These are phyloP conservation scores for Pteronura brasiliensis DNA, from an alignment of 2,113 vertebrate genomes.

Conservation along the genomic window DNA sequence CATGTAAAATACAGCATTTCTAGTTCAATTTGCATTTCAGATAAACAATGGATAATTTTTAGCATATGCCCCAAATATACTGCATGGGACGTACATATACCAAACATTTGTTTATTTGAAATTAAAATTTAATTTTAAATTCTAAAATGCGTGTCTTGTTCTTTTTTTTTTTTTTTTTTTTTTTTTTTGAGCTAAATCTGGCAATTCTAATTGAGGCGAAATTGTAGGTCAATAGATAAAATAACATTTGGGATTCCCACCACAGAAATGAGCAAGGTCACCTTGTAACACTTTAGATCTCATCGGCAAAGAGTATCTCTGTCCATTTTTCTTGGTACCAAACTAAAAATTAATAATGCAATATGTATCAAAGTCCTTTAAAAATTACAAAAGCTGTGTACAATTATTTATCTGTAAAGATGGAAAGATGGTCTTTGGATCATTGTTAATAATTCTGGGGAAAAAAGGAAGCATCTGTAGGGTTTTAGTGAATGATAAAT, in stretches of 20 bases:
- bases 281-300: background rate
- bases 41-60: background rate
- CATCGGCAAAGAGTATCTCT: background rate
- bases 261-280: background rate
- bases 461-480: background rate
- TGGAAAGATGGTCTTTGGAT: background rate
- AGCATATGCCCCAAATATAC: background rate
- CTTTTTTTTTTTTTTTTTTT: background rate
- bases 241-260: background rate
- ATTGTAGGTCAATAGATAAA: background rate
- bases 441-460: background rate
- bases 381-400: background rate
- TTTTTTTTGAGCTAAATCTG: background rate
- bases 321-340: background rate
- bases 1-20: background rate
- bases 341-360: background rate
- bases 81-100: background rate
- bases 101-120: background rate
- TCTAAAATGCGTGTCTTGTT: background rate
- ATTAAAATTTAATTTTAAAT: background rate
- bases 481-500: background rate
- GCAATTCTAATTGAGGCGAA: background rate
- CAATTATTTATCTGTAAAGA: background rate
- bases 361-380: background rate
- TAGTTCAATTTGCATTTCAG: background rate